These are phyloP conservation scores for Anodontia alba DNA, from an alignment of 2,888 invertebrate species.

Conservation along the genomic window DNA sequence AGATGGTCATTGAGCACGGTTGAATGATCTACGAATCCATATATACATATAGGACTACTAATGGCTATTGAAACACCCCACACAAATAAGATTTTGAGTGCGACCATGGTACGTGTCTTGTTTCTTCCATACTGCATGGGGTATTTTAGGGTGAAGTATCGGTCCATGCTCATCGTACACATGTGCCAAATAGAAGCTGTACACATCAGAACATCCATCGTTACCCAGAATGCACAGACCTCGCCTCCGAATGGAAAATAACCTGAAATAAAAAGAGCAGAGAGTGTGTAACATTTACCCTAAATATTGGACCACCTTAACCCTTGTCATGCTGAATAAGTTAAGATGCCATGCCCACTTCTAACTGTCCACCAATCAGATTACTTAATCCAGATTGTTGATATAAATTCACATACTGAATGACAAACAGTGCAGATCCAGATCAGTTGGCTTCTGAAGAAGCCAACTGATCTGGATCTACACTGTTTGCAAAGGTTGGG, in stretches of 20 bases:
- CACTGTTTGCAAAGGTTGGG: too few species aligned
- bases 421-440: too few species aligned
- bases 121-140: constrained; percentile 90
- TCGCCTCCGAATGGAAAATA: constrained; percentile 91
- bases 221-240: constrained; percentile 90
- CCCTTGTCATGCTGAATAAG: too few species aligned
- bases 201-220: constrained; percentile 88
- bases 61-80: constrained; percentile 92
- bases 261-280: constrained; percentile 87
- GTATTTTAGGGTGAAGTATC: constrained; percentile 95
- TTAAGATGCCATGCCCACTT: too few species aligned
- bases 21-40: constrained; percentile 76
- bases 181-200: constrained; percentile 87
- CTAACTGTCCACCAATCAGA: too few species aligned
- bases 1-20: constrained; percentile 76
- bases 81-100: constrained; percentile 95
- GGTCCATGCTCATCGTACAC: constrained; percentile 87
- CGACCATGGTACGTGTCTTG: constrained; percentile 83
- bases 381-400: too few species aligned
- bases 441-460: too few species aligned
- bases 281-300: too few species aligned
- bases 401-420: too few species aligned
- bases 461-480: too few species aligned
- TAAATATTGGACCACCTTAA: too few species aligned
- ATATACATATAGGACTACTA: constrained; percentile 84